A percentile compares a stretch with the other conserved stretches of the same genome.
These are phyloP conservation scores for Polymixis flavicincta DNA, from an alignment of 2,888 invertebrate species.

Conservation along the genomic window DNA sequence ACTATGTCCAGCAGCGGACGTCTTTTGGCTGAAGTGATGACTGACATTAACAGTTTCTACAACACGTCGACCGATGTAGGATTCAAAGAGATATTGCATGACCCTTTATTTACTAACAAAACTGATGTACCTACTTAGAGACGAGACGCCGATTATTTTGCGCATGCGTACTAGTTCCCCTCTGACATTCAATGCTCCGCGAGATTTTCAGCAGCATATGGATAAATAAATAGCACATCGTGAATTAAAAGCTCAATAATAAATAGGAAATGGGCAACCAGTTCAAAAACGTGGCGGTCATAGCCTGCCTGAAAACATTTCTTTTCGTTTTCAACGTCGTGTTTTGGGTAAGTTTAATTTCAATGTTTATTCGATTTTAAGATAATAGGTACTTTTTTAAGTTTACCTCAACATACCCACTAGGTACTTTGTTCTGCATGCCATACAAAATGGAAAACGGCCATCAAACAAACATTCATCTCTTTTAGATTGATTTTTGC, in stretches of 20 bases:
- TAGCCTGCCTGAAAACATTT: conserved; percentile 94
- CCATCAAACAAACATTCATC: too few relatives aligned
- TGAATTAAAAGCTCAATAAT: conserved; percentile 40
- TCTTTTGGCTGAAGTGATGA: too few relatives aligned
- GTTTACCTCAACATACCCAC: not conserved
- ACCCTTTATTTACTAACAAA: conserved; percentile 58
- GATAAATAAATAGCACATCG: conserved; percentile 47
- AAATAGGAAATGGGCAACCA: conserved; percentile 91
- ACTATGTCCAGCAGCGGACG: too few relatives aligned
- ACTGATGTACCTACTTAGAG: conserved; percentile 37
- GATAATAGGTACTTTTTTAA: not conserved
- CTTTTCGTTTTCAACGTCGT: conserved; percentile 95
- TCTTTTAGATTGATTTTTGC: not conserved
- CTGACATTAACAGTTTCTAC: not conserved
- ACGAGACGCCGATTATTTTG: conserved; percentile 75
- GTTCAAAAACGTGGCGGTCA: conserved; percentile 93
- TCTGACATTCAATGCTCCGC: conserved; percentile 48
- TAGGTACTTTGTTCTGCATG: not conserved
- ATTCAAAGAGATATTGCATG: too few relatives aligned
- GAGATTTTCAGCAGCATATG: conserved; percentile 35
- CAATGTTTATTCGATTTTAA: not conserved
- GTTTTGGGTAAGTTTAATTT: conserved; percentile 93
- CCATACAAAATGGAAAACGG: not conserved
- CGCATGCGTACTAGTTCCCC: conserved; percentile 77
- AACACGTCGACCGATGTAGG: not conserved